Evolutionary conservation across 2,888 invertebrate species (phyloP), one percentile per base, ranked within the genome.

Genomic region (Reticulitermes lucifugus): DNA sequence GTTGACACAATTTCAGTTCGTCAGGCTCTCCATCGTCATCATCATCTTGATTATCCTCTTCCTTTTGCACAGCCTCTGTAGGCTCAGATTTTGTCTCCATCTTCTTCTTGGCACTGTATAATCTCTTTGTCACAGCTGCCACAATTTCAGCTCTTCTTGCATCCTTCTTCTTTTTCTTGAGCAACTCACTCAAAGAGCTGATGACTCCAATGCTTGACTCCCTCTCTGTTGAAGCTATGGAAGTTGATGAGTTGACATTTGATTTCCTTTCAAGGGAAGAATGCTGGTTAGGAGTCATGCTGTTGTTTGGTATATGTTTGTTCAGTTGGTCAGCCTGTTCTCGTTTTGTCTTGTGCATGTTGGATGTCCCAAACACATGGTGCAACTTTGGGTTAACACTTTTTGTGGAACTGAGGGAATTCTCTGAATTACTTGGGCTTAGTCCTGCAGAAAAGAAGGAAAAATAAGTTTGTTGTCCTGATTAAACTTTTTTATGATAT

Each of bases 91-190:
- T 85, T n/a, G 70, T n/a, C n/a, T 84, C 79, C 9, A 79, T 22
- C 79, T 85, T 82, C 80, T 86, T 86, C 77, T 83, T 86, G 51
- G 83, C 79, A 25, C 93, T 92, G 89, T 95, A 95, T 22, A 95
- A 90, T 88, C 95, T 91, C 88, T 94, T 93, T 4, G 95, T 95
- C 4, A 95, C 95, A 0, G 95, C 94, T 6, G 95, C 94, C 4
- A 95, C 94, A 83, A 95, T 95, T 90, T 95, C 94, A 35, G 95
- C 93, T 29, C 87, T 83, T 25, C 86, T 83, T 25, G 79, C 86
- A 29, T 87, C 87, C 60, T 87, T 87, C 84, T 86, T 86, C 18
- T 79, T 83, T 65, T 83, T 86, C 51, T 83, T 85, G n/a, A 81
- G 65, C 60, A 70, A 10, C 29, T 81, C 81, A 43, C 65, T 81